Evolutionary conservation across 2,888 invertebrate species (phyloP).

Genomic region (Zaprionus bogoriensis): DNA sequence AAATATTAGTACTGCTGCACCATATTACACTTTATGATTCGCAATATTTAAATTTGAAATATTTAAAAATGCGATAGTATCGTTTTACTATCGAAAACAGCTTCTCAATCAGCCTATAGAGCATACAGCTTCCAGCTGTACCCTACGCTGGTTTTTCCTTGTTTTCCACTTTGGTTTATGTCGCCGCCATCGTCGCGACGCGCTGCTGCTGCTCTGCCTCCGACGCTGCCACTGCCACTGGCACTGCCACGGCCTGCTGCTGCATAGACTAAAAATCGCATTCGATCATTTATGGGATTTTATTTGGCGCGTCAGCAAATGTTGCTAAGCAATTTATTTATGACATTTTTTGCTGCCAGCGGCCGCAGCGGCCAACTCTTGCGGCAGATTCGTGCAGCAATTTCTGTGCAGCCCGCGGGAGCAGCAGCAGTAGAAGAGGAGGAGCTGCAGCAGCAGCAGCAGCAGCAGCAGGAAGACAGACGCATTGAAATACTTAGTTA

Average conservation of each 20-base stretch:
- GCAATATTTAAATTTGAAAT: too few species aligned
- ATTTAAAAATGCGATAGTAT: not conserved
- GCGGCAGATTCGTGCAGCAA: slow-evolving; percentile 74
- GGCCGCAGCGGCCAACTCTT: slow-evolving; percentile 28
- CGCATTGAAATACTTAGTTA: slow-evolving; percentile 69
- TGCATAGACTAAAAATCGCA: slow-evolving; percentile 80
- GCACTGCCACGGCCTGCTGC: slow-evolving; percentile 16
- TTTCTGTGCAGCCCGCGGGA: slow-evolving; percentile 49
- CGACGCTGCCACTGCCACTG: not conserved
- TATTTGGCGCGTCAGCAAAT: slow-evolving; percentile 81
- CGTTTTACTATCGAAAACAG: not conserved
- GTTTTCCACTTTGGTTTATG: slow-evolving; percentile 54
- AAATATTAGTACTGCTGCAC: too few species aligned
- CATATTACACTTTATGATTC: too few species aligned
- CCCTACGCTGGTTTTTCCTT: slow-evolving; percentile 8
- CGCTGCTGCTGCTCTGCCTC: slow-evolving; percentile 23
- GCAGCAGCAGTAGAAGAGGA: not conserved
- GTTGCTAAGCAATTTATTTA: slow-evolving; percentile 79
- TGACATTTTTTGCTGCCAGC: slow-evolving; percentile 69
- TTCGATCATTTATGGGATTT: slow-evolving; percentile 82
- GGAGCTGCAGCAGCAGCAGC: slow-evolving; percentile 1
- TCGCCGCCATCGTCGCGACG: slow-evolving; percentile 58
- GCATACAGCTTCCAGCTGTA: slow-evolving; percentile 25
- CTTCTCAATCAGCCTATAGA: slow-evolving; percentile 15
- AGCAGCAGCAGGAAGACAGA: slow-evolving; percentile 16